These are phyloP conservation scores for Linnaemya vulpina DNA, from an alignment of 2,888 invertebrate genomes.

Conservation along the genomic window DNA sequence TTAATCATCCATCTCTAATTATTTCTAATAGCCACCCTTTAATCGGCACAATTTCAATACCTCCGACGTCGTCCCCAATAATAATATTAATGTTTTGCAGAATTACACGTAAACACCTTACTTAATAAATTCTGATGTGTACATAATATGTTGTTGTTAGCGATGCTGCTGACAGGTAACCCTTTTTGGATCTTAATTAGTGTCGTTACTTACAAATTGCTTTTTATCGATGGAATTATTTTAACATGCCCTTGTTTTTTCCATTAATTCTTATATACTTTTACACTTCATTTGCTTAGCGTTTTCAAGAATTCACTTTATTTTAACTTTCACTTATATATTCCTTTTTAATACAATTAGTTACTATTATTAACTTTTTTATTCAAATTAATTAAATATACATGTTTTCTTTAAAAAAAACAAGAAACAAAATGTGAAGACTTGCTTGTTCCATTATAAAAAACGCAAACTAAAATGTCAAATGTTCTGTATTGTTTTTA, in stretches of 20 bases:
- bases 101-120: constrained; percentile 44
- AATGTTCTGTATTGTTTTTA: constrained; percentile 39
- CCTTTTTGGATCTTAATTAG: neutral
- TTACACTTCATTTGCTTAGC: neutral
- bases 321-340: neutral
- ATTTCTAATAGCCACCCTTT: neutral
- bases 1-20: constrained; percentile 12
- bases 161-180: constrained; percentile 27
- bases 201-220: neutral
- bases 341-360: neutral
- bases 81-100: neutral
- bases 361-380: neutral
- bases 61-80: neutral
- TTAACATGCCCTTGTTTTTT: neutral
- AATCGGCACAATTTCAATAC: neutral
- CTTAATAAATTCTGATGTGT: neutral
- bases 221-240: constrained; percentile 18
- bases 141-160: neutral
- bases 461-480: constrained; percentile 43
- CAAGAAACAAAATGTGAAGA: neutral
- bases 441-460: constrained; percentile 13
- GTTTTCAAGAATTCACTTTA: constrained; percentile 1
- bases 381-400: constrained; percentile 25
- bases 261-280: constrained; percentile 4
- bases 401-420: constrained; percentile 22